These are phyloP conservation scores for Phyllopteryx taeniolatus DNA, from an alignment of 2,113 vertebrate species.

Conservation along the genomic window DNA sequence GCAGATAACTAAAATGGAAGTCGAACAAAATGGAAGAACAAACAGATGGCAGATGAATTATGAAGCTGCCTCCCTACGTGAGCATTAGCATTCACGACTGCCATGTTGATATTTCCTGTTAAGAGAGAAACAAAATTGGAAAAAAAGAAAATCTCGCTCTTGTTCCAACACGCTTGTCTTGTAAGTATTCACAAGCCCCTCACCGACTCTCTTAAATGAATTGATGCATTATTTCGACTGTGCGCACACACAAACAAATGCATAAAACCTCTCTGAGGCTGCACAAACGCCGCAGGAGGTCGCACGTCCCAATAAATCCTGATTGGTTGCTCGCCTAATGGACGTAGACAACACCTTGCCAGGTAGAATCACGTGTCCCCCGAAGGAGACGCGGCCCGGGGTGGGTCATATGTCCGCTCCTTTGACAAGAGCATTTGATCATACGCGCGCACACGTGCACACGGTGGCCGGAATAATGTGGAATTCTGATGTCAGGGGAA, in stretches of 20 bases:
- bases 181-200: slow-evolving; percentile 11
- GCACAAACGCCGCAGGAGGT: slow-evolving; percentile 17
- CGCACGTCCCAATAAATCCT: slow-evolving; percentile 52
- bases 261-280: slow-evolving; percentile 43
- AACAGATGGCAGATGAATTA: slow-evolving; percentile 54
- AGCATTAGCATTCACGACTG: slow-evolving; percentile 20
- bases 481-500: slow-evolving; percentile 38
- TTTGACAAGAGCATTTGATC: slow-evolving; percentile 60
- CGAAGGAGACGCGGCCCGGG: slow-evolving; percentile 31
- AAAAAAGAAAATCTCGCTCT: slow-evolving; percentile 8
- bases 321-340: slow-evolving; percentile 60
- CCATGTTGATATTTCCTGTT: slow-evolving; percentile 21
- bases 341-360: slow-evolving; percentile 54
- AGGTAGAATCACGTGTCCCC: slow-evolving; percentile 47
- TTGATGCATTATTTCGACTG: slow-evolving; percentile 48
- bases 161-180: slow-evolving; percentile 24
- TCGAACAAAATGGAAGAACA: slow-evolving; percentile 25
- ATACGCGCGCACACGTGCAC: slow-evolving; percentile 14
- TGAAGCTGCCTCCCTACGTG: slow-evolving; percentile 12
- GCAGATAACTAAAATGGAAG: slow-evolving; percentile 34
- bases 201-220: slow-evolving; percentile 26
- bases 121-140: neutral
- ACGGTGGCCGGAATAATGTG: slow-evolving; percentile 50
- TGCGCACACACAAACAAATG: slow-evolving; percentile 28
- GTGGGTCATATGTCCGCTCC: slow-evolving; percentile 52